A percentile compares a stretch with the other conserved stretches of the same genome.
Conservation (phyloP, 2,888 invertebrate genomes). For the Sphecodes monilicornis region DNA sequence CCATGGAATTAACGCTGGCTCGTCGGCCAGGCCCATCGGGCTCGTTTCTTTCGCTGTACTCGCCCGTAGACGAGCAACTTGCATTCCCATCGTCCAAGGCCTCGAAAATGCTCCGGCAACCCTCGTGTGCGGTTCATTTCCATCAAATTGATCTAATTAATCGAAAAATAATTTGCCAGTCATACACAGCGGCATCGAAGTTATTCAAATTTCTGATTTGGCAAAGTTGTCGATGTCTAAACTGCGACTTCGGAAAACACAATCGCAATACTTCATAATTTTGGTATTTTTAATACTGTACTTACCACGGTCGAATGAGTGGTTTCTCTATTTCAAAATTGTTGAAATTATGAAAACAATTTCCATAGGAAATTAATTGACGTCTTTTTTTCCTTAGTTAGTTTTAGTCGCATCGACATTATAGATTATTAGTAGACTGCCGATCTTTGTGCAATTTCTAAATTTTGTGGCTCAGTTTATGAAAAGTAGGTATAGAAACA, state of each 20-base stretch:
- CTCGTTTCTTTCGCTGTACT: neutral
- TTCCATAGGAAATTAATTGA: too few species aligned
- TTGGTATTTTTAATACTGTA: neutral
- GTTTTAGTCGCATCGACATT: too few species aligned
- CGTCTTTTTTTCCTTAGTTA: too few species aligned
- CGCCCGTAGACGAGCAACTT: neutral
- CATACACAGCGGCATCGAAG: neutral
- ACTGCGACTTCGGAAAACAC: neutral
- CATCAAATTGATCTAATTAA: neutral
- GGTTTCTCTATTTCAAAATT: too few species aligned
- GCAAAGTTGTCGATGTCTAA: neutral
- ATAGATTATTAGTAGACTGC: too few species aligned
- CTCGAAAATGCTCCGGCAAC: neutral
- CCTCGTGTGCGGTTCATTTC: neutral
- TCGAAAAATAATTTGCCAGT: neutral
- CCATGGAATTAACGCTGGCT: conserved; percentile 39
- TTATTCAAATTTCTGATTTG: neutral
- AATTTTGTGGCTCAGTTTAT: too few species aligned
- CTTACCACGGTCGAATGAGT: too few species aligned
- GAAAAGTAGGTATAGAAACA: too few species aligned
- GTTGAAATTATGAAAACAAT: too few species aligned
- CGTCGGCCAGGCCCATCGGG: neutral
- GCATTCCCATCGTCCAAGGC: neutral
- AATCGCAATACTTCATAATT: neutral
- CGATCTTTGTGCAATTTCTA: too few species aligned